These are phyloP conservation scores for Naja naja DNA, from an alignment of 2,113 vertebrate species.

Conservation along the genomic window DNA sequence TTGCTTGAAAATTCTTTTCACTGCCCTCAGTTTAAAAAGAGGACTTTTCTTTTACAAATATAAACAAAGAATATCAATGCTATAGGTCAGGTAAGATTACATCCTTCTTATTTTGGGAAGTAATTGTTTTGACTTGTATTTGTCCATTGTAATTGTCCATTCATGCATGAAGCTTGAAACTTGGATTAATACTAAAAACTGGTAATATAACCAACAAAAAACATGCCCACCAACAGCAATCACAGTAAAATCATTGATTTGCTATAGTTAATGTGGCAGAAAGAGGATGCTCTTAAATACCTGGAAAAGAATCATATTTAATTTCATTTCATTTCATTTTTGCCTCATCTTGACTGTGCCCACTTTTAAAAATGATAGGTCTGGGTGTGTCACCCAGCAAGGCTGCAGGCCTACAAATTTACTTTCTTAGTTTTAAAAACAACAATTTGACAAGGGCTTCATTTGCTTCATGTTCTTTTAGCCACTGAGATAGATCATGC, in stretches of 20 bases:
- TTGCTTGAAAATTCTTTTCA: background rate
- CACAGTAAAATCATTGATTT: background rate
- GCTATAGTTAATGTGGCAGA: background rate
- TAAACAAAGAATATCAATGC: background rate
- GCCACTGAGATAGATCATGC: conserved; percentile 2
- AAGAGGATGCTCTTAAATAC: background rate
- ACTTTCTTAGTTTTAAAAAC: background rate
- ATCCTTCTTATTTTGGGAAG: background rate
- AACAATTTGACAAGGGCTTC: background rate
- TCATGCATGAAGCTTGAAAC: background rate
- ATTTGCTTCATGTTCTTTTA: conserved; percentile 4
- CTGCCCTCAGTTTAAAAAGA: background rate
- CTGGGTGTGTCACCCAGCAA: background rate
- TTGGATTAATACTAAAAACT: background rate
- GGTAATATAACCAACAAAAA: background rate
- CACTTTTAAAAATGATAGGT: background rate
- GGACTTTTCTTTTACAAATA: background rate
- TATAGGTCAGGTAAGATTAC: background rate
- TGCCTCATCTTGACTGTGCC: background rate
- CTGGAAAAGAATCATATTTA: background rate
- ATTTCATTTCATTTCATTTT: background rate
- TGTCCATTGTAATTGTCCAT: background rate
- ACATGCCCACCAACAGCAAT: background rate
- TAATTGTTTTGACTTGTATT: background rate
- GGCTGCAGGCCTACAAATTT: background rate